A percentile compares a stretch with the other conserved stretches of the same genome.
phyloP scores from a whole-genome alignment of 2,797 vertebrate genomes.

The Sebastiscus albofasciatus region DNA sequence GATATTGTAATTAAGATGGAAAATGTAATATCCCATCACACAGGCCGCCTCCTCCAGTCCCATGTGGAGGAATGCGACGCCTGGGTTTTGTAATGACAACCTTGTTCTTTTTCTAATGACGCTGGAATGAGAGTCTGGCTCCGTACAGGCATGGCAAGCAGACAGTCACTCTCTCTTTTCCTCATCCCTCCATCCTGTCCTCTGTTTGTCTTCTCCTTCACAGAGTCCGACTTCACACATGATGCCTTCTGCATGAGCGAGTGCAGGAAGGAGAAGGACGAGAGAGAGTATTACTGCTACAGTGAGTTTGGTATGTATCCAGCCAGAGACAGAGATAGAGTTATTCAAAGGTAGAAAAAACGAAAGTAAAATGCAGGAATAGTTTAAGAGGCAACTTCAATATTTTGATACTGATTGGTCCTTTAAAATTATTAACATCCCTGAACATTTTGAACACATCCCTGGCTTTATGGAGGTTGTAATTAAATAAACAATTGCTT shows the following conservation, averaged over 20 bases:
- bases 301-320: constrained; percentile 83
- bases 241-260: constrained; percentile 84
- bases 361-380: neutral
- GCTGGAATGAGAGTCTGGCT: constrained; percentile 56
- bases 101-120: constrained; percentile 47
- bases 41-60: constrained; percentile 22
- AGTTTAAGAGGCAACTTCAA: neutral
- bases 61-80: constrained; percentile 53
- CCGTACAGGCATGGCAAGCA: constrained; percentile 13
- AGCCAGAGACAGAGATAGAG: neutral
- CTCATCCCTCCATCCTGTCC: constrained; percentile 15
- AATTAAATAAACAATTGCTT: neutral
- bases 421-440: neutral
- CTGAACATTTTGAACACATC: neutral
- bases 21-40: constrained; percentile 18
- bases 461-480: neutral
- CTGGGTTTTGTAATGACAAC: constrained; percentile 57
- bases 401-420: too few species aligned
- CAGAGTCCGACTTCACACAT: constrained; percentile 83
- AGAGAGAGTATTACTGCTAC: constrained; percentile 84
- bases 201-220: constrained; percentile 28
- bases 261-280: constrained; percentile 85
- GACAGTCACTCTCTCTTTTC: constrained; percentile 16
- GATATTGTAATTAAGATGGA: constrained; percentile 54
- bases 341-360: neutral